Conservation (phyloP, 2,797 vertebrate species). For the Chanos chanos region DNA sequence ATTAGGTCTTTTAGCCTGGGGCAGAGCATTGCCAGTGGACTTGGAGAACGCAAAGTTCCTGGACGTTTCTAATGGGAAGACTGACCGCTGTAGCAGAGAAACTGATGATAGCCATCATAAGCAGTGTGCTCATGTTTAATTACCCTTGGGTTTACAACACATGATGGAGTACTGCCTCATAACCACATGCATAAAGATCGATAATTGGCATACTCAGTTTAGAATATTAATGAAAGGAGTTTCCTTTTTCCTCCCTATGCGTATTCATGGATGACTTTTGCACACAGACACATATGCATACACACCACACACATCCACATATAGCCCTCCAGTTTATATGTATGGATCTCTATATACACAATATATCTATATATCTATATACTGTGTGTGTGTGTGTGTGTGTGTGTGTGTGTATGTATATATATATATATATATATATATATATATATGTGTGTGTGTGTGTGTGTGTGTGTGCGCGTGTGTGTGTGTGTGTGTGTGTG, state of each 20-base stretch:
- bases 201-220: conserved; percentile 67
- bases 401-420: too few species aligned
- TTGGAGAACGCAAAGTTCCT: conserved; percentile 61
- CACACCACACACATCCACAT: too few species aligned
- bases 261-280: conserved; percentile 37
- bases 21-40: conserved; percentile 63
- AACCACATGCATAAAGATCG: conserved; percentile 63
- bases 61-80: conserved; percentile 67
- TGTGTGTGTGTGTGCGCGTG: too few species aligned
- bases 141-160: conserved; percentile 68
- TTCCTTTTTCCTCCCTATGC: conserved; percentile 17
- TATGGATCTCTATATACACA: too few species aligned
- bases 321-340: too few species aligned
- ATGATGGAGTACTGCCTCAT: conserved; percentile 63
- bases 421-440: too few species aligned
- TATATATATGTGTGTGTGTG: too few species aligned
- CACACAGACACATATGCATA: too few species aligned
- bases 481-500: too few species aligned
- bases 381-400: too few species aligned
- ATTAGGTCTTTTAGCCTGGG: conserved; percentile 72
- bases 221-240: conserved; percentile 52
- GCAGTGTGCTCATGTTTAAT: conserved; percentile 65
- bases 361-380: too few species aligned
- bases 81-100: conserved; percentile 65
- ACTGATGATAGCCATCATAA: conserved; percentile 69